Evolutionary conservation across 2,888 invertebrate genomes (phyloP).

Genomic region (Ethmia dodecea): DNA sequence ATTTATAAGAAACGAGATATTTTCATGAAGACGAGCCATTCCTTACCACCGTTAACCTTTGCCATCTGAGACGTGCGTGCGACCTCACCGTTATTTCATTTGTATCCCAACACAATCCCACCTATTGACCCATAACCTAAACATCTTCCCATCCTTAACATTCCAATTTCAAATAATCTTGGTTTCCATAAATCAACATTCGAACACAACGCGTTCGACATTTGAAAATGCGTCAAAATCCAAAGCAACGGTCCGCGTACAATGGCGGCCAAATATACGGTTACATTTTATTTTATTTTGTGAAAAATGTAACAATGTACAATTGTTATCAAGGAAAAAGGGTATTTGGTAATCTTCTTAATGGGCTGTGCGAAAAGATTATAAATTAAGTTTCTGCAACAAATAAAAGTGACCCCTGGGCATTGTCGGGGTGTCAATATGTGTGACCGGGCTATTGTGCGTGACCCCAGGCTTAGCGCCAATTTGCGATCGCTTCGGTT

Average conservation of each 20-base stretch:
- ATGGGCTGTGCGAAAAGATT: conserved; percentile 78
- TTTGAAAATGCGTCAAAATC: conserved; percentile 69
- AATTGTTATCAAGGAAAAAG: conserved; percentile 73
- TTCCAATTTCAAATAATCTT: conserved; percentile 42
- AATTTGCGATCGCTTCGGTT: conserved; percentile 64
- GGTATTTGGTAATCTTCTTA: conserved; percentile 77
- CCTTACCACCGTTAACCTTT: conserved; percentile 54
- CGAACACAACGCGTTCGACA: conserved; percentile 54
- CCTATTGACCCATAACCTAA: conserved; percentile 65
- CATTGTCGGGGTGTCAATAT: conserved; percentile 75
- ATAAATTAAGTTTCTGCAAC: conserved; percentile 78
- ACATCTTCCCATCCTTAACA: conserved; percentile 51
- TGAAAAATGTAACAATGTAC: conserved; percentile 69
- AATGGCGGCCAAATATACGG: conserved; percentile 50
- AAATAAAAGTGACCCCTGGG: conserved; percentile 77
- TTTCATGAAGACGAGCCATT: background rate
- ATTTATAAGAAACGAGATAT: background rate
- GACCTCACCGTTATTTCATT: conserved; percentile 61
- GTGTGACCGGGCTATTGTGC: conserved; percentile 72
- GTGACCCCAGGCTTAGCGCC: conserved; percentile 69
- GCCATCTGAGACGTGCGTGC: conserved; percentile 56
- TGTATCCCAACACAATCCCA: conserved; percentile 48
- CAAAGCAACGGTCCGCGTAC: conserved; percentile 57
- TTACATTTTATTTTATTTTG: conserved; percentile 65
- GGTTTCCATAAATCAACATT: conserved; percentile 67